Base-by-base conservation (phyloP, 30 jellyfish, hydroid and myxozoan species). In the Cassiopea xamachana region DNA sequence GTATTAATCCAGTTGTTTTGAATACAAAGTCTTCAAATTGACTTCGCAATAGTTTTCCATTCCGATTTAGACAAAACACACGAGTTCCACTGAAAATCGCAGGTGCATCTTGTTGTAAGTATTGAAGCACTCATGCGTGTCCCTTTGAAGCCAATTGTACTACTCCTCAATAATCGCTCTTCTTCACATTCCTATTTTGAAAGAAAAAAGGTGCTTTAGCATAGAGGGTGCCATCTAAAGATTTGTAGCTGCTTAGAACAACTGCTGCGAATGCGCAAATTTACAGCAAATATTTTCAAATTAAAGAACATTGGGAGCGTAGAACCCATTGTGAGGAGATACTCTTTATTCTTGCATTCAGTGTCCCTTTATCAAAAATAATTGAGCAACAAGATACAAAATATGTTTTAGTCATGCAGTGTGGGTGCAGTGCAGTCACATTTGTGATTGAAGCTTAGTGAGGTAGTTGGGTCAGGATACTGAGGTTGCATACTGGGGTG, bases 21-120 rank as follows among this genome's bases (percentile, higher is more conserved):
- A 17, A 71, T 71, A 7, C 58, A 19, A 71, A 7, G 9, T 19
- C 50, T 71, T 71, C 64, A 43, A 27, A 2, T 12, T 16, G 80
- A 6, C 55, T 71, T 71, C 55, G 80, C 80, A 71, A 71, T 71
- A 43, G 80, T 71, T 81, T 67, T 81, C 51, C 70, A 60, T 48
- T 62, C 73, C 44, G 82, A 44, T 72, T 72, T 81, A 81, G 90
- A 68, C 90, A 81, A 81, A 81, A 81, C 79, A 81, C 39, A 0
- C 49, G 51, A 47, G 18, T 62, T n/a, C 64, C 70, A 44, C 1
- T 46, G 82, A 15, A 49, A 15, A 18, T 14, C 72, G 81, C 90
- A 81, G 90, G 90, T 81, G 90, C 87, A 71, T 64, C 74, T 64
- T 64, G 15, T 64, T 64, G 15, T 64, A 17, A 64, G 74, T 27